Evolutionary conservation across 1,140 invertebrate species (phyloP).

Genomic region (Linepithema humile): DNA sequence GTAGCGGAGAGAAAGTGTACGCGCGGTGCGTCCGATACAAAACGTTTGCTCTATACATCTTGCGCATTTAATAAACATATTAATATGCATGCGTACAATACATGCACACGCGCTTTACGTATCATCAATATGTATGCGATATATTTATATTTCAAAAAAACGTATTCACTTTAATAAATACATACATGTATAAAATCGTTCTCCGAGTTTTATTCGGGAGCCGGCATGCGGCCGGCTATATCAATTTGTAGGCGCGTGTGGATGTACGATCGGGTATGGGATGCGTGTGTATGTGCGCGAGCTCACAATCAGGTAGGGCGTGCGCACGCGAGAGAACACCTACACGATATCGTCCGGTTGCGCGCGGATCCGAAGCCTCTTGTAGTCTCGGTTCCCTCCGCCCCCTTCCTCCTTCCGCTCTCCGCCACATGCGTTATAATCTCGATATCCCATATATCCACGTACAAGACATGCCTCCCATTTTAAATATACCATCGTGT

Average conservation of each 20-base stretch:
- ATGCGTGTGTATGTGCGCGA: constrained; percentile 33
- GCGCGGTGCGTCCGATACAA: background rate
- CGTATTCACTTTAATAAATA: constrained; percentile 42
- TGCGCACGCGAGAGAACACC: constrained; percentile 62
- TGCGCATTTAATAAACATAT: constrained; percentile 2
- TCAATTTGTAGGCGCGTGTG: constrained; percentile 73
- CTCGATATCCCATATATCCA: constrained; percentile 84
- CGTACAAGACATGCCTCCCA: constrained; percentile 82
- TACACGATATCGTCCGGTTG: constrained; percentile 68
- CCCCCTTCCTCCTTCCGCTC: constrained; percentile 37
- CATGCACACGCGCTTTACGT: background rate
- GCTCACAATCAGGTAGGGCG: constrained; percentile 34
- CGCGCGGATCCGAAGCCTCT: constrained; percentile 55
- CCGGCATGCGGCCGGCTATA: constrained; percentile 61
- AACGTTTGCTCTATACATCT: background rate
- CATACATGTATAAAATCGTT: constrained; percentile 39
- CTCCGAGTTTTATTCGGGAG: constrained; percentile 69
- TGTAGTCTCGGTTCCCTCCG: constrained; percentile 61
- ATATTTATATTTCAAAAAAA: constrained; percentile 4
- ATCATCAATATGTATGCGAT: background rate
- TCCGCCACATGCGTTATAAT: constrained; percentile 82
- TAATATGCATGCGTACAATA: background rate
- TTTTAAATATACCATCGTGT: constrained; percentile 85
- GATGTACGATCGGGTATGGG: constrained; percentile 4
- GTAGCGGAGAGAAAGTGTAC: background rate